These are phyloP conservation scores for Polypedilum vanderplanki DNA, from an alignment of 1,140 invertebrate species.

Conservation along the genomic window DNA sequence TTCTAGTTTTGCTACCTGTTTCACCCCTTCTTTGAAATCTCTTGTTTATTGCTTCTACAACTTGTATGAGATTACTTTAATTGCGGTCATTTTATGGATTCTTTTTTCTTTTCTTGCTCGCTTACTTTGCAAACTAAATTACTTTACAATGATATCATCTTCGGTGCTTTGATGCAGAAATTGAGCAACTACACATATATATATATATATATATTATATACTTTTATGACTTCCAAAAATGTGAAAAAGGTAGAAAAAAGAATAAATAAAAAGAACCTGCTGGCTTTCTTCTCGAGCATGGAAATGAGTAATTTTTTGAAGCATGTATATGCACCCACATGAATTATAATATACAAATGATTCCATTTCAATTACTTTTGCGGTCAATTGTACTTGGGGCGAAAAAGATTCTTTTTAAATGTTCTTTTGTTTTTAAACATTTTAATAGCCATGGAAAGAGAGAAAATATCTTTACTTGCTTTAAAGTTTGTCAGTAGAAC, in stretches of 20 bases:
- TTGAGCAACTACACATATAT: background rate
- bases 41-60: background rate
- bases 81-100: background rate
- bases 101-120: background rate
- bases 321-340: background rate
- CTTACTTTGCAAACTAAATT: background rate
- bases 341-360: background rate
- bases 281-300: background rate
- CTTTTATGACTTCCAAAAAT: background rate
- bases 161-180: background rate
- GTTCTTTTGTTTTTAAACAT: slow-evolving; percentile 1
- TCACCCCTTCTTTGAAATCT: background rate
- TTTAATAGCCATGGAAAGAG: slow-evolving; percentile 12
- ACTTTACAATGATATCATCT: slow-evolving; percentile 5
- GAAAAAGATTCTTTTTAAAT: slow-evolving; percentile 8
- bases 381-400: slow-evolving; percentile 1
- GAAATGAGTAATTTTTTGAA: slow-evolving; percentile 6
- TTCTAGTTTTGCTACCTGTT: background rate
- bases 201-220: background rate
- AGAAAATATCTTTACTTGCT: background rate
- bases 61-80: background rate
- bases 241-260: background rate
- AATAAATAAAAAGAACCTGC: background rate
- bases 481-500: background rate
- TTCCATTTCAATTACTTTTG: slow-evolving; percentile 26